A percentile compares a stretch with the other conserved stretches of the same genome.
Evolutionary conservation across 92 coral and sea anemone genomes (phyloP).

Genomic region (Palythoa grandis): DNA sequence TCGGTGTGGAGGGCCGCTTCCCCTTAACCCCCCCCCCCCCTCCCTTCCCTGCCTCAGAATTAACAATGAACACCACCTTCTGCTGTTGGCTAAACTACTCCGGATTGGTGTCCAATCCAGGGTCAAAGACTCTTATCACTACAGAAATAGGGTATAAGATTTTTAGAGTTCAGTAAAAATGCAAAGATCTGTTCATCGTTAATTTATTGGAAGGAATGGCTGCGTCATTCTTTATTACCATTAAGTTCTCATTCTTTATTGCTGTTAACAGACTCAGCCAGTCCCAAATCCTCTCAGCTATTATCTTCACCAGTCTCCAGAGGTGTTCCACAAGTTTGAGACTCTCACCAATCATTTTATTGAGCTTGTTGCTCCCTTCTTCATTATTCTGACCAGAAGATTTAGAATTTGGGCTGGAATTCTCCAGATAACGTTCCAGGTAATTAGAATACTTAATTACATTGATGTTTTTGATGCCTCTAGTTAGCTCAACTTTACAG

Average conservation of each 20-base stretch:
- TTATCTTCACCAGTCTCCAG: constrained; percentile 98
- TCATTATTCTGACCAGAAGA: constrained; percentile 76
- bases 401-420: constrained; percentile 86
- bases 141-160: too few species aligned
- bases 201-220: too few species aligned
- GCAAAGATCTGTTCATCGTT: not conserved
- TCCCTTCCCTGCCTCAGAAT: too few species aligned
- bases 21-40: too few species aligned
- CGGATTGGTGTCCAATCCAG: too few species aligned
- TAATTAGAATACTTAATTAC: not conserved
- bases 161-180: too few species aligned
- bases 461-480: not conserved
- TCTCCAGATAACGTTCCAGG: constrained; percentile 63
- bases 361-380: constrained; percentile 91
- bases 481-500: too few species aligned
- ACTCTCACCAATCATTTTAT: constrained; percentile 91
- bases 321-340: constrained; percentile 92
- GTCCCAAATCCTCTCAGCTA: constrained; percentile 96
- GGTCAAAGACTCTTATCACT: too few species aligned
- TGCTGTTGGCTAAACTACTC: too few species aligned
- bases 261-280: constrained; percentile 83
- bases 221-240: not conserved
- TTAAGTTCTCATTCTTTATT: constrained; percentile 1
- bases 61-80: too few species aligned
- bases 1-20: too few species aligned